Conservation (phyloP, 1,140 invertebrate genomes). For the Drosophila pallidifrons region DNA sequence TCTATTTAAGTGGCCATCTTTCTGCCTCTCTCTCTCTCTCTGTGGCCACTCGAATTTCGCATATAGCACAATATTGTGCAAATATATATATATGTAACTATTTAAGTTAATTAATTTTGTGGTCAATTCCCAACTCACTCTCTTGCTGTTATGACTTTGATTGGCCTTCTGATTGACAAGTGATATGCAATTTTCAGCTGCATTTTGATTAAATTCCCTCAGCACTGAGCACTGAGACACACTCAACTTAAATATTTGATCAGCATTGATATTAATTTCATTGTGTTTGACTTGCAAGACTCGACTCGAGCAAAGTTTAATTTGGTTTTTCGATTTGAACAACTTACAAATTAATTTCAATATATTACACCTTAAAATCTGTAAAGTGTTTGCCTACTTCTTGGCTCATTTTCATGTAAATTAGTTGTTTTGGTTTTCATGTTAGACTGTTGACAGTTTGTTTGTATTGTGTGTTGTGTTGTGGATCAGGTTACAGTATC, state of each 20-base stretch:
- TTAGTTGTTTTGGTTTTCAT: neutral
- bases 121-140: constrained; percentile 46
- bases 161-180: constrained; percentile 48
- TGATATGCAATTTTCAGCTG: constrained; percentile 48
- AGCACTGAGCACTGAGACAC: neutral
- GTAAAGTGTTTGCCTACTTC: constrained; percentile 5
- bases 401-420: constrained; percentile 5
- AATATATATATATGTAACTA: constrained; percentile 47
- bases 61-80: constrained; percentile 18
- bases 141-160: constrained; percentile 41
- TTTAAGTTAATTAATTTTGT: constrained; percentile 82
- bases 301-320: neutral
- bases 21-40: neutral
- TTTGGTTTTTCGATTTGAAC: neutral
- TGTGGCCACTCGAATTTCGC: constrained; percentile 32
- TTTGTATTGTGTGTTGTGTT: neutral
- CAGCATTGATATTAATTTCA: constrained; percentile 13
- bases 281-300: neutral
- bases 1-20: constrained; percentile 50
- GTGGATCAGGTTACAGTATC: constrained; percentile 4
- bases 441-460: neutral
- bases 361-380: constrained; percentile 2
- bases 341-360: constrained; percentile 1
- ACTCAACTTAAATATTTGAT: constrained; percentile 20
- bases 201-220: constrained; percentile 16